These are phyloP conservation scores for Nemopilema nomurai DNA, from an alignment of 30 jellyfish, hydroid and myxozoan genomes.

Conservation along the genomic window DNA sequence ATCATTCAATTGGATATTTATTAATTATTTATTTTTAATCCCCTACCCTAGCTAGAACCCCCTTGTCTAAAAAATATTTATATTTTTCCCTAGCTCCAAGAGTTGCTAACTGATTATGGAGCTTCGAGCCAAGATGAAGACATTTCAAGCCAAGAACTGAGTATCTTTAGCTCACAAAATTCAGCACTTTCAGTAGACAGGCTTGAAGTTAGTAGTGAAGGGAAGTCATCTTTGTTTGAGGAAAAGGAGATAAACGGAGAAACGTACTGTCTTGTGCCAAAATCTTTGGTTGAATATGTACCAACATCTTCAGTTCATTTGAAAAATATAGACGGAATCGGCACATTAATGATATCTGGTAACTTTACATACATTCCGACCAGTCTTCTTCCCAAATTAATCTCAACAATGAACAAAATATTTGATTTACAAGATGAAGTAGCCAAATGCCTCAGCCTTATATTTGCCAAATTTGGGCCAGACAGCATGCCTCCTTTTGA, in stretches of 20 bases:
- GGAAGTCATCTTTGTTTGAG: background rate
- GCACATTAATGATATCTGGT: background rate
- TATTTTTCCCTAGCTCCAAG: too few species aligned
- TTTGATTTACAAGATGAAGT: background rate
- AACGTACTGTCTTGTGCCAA: background rate
- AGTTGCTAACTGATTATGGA: too few species aligned
- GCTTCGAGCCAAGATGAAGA: too few species aligned
- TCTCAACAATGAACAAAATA: background rate
- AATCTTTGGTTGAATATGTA: background rate
- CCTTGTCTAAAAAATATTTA: constrained; percentile 1
- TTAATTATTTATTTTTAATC: too few species aligned
- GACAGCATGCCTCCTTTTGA: constrained; percentile 21
- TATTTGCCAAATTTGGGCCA: background rate
- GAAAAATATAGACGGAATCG: background rate
- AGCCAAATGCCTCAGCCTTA: background rate
- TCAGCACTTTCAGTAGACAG: background rate
- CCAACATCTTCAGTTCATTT: background rate
- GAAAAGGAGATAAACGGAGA: background rate
- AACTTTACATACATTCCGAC: background rate
- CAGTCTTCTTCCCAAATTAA: background rate
- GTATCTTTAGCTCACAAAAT: background rate
- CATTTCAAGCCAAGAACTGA: too few species aligned
- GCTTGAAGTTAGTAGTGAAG: background rate
- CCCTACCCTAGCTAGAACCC: too few species aligned
- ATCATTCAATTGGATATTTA: too few species aligned